Base-by-base conservation (phyloP, 2,888 invertebrate genomes). In the Lepidocyrtoides sp. region DNA sequence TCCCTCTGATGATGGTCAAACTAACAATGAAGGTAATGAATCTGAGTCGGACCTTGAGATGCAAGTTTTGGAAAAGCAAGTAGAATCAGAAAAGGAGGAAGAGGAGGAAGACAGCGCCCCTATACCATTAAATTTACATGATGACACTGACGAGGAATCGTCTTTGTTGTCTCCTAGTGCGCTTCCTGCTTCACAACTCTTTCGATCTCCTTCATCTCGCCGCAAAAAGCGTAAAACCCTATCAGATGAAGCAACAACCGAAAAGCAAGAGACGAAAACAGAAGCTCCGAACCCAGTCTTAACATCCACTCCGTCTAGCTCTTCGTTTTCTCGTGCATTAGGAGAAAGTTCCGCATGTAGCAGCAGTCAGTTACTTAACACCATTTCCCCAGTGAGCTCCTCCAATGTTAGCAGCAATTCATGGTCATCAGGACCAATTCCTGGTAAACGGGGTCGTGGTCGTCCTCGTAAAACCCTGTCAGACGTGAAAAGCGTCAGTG, bases 61-160 rank as follows among this genome's bases (percentile, higher is more conserved):
- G 89, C 89, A 89, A 17, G 89, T 89, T 32, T 75, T 89, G 51
- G 89, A 89, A 48, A 83, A 83, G 26, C 83, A 89, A 48, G 89
- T 82, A 23, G 36, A 23, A 66, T 72, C 81, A 7, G 69, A 81
- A 0, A 77, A 79, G 26, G 77, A 77, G 41, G 86, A 77, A 32
- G 86, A 77, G 0, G 60, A 85, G 0, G 75, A 83, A 4, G 75
- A 54, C 5, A 0, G n/a, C 23, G 4, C 20, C 17, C 23, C 4
- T 7, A 14, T 20, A 36, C 48, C 75, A 0, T 7, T 83, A 3
- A 82, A 12, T 23, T 48, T 75, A 14, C 36, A 29, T 5, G 66
- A 83, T 32, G 75, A 83, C 60, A 77, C 83, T 23, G 89, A 89
- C 23, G 89, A 89, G n/a, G 88, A 89, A 54, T 89, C 89, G 0